These are phyloP conservation scores for Berghia stephanieae DNA, from an alignment of 1,140 invertebrate species.

Conservation along the genomic window DNA sequence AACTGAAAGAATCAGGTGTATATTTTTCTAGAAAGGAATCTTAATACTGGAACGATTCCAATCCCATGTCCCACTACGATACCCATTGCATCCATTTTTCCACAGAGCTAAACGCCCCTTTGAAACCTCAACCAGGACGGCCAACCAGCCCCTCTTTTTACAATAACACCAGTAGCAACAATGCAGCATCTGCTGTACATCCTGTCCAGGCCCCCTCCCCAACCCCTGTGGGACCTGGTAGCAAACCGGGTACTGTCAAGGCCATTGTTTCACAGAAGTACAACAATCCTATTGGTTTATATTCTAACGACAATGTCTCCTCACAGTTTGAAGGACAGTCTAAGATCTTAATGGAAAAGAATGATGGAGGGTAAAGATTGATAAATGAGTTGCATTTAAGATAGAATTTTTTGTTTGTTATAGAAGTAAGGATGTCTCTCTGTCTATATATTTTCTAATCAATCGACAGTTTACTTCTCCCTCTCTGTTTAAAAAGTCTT, in stretches of 20 bases:
- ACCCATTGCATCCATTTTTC: too few relatives aligned
- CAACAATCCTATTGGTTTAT: slow-evolving; percentile 93
- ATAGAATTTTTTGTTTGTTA: too few relatives aligned
- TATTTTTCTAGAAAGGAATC: too few relatives aligned
- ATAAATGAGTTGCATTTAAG: too few relatives aligned
- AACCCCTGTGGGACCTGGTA: slow-evolving; percentile 27
- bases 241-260: slow-evolving; percentile 39
- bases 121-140: slow-evolving; percentile 26
- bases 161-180: slow-evolving; percentile 32
- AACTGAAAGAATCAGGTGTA: too few relatives aligned
- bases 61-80: too few relatives aligned
- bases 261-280: slow-evolving; percentile 93
- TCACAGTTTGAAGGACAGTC: slow-evolving; percentile 92
- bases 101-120: slow-evolving; percentile 46
- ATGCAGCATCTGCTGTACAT: too few relatives aligned
- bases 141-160: slow-evolving; percentile 32
- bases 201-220: slow-evolving; percentile 22
- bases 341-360: slow-evolving; percentile 73
- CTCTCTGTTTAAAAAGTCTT: too few relatives aligned
- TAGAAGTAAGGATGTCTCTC: too few relatives aligned
- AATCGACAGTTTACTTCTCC: too few relatives aligned
- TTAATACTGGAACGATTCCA: too few relatives aligned
- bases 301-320: slow-evolving; percentile 92
- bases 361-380: slow-evolving; percentile 24
- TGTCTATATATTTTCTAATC: too few relatives aligned